Evolutionary conservation across 2,797 vertebrate species (phyloP).

Genomic region (Heteromormyrus szaboi): DNA sequence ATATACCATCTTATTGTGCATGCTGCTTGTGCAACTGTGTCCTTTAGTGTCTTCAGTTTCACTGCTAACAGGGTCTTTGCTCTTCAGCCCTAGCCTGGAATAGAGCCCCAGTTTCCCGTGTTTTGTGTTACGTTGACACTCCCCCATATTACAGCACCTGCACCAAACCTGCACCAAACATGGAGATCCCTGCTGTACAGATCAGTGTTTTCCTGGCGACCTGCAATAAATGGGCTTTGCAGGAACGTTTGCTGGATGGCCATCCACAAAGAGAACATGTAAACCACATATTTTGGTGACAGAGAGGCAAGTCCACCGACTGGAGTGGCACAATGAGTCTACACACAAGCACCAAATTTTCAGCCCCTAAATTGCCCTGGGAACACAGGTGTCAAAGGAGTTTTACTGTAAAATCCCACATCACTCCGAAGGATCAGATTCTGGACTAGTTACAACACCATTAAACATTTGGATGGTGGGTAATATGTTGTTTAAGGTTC

Average conservation of each 20-base stretch:
- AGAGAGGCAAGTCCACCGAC: background rate
- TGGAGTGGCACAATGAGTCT: background rate
- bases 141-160: background rate
- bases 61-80: background rate
- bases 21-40: constrained; percentile 25
- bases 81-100: background rate
- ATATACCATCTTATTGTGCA: constrained; percentile 28
- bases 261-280: background rate
- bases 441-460: background rate
- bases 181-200: background rate
- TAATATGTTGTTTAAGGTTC: background rate
- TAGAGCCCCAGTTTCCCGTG: background rate
- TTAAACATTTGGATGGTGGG: background rate
- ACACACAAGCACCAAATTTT: background rate
- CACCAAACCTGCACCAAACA: background rate
- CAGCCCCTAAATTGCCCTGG: background rate
- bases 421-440: background rate
- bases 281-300: background rate
- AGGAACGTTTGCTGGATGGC: background rate
- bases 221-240: background rate
- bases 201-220: background rate
- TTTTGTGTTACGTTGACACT: background rate
- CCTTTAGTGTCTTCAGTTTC: background rate
- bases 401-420: background rate
- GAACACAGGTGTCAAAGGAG: background rate